phyloP scores from a whole-genome alignment of 2,888 invertebrate genomes.

The Poecilobothrus nobilitatus region DNA sequence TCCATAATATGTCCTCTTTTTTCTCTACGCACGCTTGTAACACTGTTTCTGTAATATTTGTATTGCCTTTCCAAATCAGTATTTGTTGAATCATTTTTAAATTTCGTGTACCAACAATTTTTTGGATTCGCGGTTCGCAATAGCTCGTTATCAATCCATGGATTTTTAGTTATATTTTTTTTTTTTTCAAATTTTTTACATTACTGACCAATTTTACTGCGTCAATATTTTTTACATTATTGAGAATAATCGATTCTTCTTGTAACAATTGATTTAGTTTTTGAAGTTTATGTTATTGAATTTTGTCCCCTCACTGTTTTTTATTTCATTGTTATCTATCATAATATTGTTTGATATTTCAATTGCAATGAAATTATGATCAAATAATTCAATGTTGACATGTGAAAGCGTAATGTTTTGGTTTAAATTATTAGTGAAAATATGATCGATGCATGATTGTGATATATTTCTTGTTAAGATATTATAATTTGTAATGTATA shows the following conservation, averaged over 20 bases:
- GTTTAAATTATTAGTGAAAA: too few species aligned
- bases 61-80: neutral
- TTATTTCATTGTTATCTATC: conserved; percentile 16
- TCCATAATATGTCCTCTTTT: neutral
- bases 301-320: neutral
- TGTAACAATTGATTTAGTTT: neutral
- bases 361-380: too few species aligned
- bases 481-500: too few species aligned
- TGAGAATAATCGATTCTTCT: neutral
- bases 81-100: neutral
- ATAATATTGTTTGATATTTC: too few species aligned
- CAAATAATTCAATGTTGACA: too few species aligned
- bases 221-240: neutral
- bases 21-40: neutral
- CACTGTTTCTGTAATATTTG: neutral
- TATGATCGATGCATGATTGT: too few species aligned
- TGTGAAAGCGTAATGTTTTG: too few species aligned
- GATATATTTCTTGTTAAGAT: too few species aligned
- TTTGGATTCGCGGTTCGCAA: neutral
- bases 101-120: neutral
- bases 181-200: neutral
- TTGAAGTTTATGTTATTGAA: neutral
- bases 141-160: neutral
- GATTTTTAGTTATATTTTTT: neutral
- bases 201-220: neutral